These are phyloP conservation scores for Cyprinodon brontotheroides DNA, from an alignment of 2,113 vertebrate genomes.

Conservation along the genomic window DNA sequence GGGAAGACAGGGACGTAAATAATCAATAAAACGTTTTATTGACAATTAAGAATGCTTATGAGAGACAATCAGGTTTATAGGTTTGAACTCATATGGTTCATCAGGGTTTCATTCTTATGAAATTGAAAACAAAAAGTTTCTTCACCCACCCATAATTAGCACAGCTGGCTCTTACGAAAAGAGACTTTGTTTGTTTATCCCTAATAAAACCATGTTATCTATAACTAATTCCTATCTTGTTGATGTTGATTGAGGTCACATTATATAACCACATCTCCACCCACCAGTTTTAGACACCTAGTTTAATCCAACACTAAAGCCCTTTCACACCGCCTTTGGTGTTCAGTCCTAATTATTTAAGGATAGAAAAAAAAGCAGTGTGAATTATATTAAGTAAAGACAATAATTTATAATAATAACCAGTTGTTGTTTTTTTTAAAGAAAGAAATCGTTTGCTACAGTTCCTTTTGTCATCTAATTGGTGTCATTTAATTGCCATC, in stretches of 20 bases:
- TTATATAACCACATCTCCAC: not conserved
- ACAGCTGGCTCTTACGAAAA: not conserved
- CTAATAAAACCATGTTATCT: not conserved
- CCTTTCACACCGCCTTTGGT: not conserved
- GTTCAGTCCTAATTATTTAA: not conserved
- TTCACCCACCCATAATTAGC: not conserved
- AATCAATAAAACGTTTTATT: too few relatives aligned
- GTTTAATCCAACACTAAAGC: not conserved
- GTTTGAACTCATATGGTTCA: too few relatives aligned
- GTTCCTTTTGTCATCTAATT: not conserved
- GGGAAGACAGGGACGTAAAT: too few relatives aligned
- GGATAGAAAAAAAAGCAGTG: not conserved
- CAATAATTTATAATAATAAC: too few relatives aligned
- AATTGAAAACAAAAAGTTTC: too few relatives aligned
- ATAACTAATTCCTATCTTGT: not conserved
- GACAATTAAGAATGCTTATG: too few relatives aligned
- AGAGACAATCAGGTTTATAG: too few relatives aligned
- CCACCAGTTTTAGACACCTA: not conserved
- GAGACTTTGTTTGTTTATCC: not conserved
- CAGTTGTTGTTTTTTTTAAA: not conserved
- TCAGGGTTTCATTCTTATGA: too few relatives aligned
- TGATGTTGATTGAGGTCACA: not conserved
- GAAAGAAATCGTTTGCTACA: not conserved
- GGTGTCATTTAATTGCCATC: constrained; percentile 22
- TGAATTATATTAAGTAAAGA: too few relatives aligned